These are phyloP conservation scores for Capra hircus DNA, from an alignment of 2,113 vertebrate species.

Conservation along the genomic window DNA sequence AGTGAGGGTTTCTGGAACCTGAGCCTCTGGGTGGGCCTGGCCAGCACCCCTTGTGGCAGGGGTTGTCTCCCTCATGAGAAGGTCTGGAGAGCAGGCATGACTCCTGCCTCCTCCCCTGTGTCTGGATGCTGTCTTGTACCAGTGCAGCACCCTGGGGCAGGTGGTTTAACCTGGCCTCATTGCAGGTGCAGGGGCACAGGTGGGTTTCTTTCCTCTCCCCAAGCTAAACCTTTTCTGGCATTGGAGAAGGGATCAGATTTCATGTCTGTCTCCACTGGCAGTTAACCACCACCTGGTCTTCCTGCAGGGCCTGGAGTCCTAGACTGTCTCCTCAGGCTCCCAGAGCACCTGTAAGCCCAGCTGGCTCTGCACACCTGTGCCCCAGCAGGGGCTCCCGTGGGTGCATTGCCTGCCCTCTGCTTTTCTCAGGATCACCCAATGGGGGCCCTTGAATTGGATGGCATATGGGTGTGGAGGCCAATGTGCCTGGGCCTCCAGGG, in stretches of 20 bases:
- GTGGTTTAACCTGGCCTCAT: not conserved
- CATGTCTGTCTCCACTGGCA: not conserved
- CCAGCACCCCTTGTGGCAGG: not conserved
- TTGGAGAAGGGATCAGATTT: not conserved
- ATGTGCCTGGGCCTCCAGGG: not conserved
- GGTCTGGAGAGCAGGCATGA: not conserved
- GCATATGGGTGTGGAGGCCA: not conserved
- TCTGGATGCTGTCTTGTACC: not conserved
- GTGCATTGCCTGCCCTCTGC: not conserved
- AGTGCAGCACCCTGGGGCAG: not conserved
- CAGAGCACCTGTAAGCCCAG: not conserved
- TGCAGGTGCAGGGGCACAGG: not conserved
- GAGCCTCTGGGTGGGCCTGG: not conserved
- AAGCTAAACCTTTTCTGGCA: not conserved
- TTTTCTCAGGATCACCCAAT: not conserved
- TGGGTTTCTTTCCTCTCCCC: not conserved
- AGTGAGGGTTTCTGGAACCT: not conserved
- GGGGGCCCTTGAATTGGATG: not conserved
- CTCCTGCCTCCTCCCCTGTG: not conserved
- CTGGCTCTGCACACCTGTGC: rapidly evolving
- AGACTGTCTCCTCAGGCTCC: not conserved
- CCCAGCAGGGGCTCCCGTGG: not conserved
- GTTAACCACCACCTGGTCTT: not conserved
- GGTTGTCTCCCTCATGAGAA: not conserved
- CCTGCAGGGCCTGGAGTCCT: not conserved